Percentiles rank a stretch among this genome's conserved stretches.
phyloP scores from a whole-genome alignment of 2,797 vertebrate genomes.

The Platyrinchus mystaceus region DNA sequence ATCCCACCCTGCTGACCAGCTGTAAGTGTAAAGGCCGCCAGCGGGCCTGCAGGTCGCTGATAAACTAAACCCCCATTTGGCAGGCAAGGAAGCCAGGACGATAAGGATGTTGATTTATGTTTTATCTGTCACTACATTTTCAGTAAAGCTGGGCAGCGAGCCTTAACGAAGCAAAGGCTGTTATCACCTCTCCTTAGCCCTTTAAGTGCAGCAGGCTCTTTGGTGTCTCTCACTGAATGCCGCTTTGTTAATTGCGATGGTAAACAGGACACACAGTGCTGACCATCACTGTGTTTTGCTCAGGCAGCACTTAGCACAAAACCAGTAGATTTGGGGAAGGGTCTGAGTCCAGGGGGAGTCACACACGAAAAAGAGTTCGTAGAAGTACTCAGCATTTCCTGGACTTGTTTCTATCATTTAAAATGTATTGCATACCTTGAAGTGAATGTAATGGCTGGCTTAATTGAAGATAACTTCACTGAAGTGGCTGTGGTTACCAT shows the following conservation, averaged over 20 bases:
- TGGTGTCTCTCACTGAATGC: constrained; percentile 54
- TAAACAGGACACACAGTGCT: constrained; percentile 13
- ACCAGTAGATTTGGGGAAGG: background rate
- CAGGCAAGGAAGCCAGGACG: constrained; percentile 76
- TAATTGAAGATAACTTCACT: constrained; percentile 33
- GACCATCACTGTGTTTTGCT: rapidly evolving
- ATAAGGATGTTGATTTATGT: constrained; percentile 82
- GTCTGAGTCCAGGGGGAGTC: background rate
- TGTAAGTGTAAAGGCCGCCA: constrained; percentile 64
- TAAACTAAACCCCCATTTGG: constrained; percentile 79
- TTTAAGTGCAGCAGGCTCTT: constrained; percentile 74
- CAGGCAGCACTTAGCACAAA: background rate
- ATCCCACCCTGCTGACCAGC: constrained; percentile 48
- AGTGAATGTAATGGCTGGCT: background rate
- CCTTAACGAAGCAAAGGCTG: constrained; percentile 69
- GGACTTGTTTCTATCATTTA: constrained; percentile 19
- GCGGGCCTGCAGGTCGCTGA: constrained; percentile 67
- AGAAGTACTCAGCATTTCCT: constrained; percentile 14
- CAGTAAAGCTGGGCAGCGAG: constrained; percentile 76
- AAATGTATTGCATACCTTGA: constrained; percentile 30
- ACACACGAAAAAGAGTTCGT: background rate
- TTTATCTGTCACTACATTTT: constrained; percentile 82
- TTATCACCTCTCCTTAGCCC: constrained; percentile 77
- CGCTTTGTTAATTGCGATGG: constrained; percentile 47
- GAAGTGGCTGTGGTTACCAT: background rate